Evolutionary conservation across 2,113 vertebrate genomes (phyloP), one percentile per base, ranked within the genome.

Genomic region (Psettodes erumei): DNA sequence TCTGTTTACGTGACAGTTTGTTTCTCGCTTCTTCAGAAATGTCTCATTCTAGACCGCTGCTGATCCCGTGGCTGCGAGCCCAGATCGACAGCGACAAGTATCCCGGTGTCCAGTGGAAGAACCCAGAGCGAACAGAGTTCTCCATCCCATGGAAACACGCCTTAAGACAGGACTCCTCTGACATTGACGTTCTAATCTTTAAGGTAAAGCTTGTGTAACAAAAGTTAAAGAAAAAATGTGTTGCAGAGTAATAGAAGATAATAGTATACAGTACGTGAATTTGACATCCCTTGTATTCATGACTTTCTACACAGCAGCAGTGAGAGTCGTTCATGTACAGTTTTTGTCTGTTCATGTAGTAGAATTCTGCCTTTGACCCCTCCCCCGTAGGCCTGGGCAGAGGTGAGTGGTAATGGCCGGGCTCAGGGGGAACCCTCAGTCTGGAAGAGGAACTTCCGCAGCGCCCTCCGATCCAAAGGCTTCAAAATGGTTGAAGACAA

Each of bases 391-490:
- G 95, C 94, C 27, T 97, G 96, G 96, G 96, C 96, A 0, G 93
- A 94, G 66, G 93, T 83, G 54, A 96, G 95, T 1, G 89, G 84
- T 7, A 79, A 90, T 0, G 91, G 90, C 6, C 86, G 25, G 3
- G 90, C 91, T 32, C 45, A 42, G 0, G 92, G 93, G 0, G 94
- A 96, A 1, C 48, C 90, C 15, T 92, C 95, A 0, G 90, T 96
- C 19, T 98, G 96, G 96, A 98, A 98, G 86, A 94, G 96, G 79
- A 98, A 98, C 89, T 96, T 98, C 86, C 93, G 96, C 21, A 93
- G 95, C 0, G 95, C 96, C 45, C 90, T 98, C n/a, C 93, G 96
- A 78, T 92, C 92, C 19, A 96, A 96, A 79, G 87, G 90, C 21
- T 94, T 86, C 70, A 83, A 35, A 2, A 3, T 93, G 81, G 25